phyloP scores from a whole-genome alignment of 1,140 invertebrate genomes.

The Limonius californicus region DNA sequence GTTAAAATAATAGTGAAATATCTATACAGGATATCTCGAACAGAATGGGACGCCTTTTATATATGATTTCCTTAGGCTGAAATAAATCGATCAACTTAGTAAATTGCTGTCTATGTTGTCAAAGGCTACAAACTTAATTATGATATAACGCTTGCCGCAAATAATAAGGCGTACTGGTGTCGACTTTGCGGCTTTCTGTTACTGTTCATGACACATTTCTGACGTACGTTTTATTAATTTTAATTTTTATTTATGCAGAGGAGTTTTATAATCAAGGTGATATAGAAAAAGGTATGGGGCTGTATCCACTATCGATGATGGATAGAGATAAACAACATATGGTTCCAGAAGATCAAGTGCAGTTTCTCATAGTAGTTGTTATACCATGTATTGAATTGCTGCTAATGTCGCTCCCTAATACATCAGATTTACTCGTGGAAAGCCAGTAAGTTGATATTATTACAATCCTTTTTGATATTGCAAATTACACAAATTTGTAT shows the following conservation, averaged over 20 bases:
- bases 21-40: too few relatives aligned
- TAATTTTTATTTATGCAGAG: conserved; percentile 19
- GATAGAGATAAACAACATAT: conserved; percentile 50
- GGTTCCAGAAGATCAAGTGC: conserved; percentile 55
- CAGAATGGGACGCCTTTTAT: too few relatives aligned
- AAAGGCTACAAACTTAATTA: too few relatives aligned
- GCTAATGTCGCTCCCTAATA: conserved; percentile 40
- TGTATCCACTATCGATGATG: conserved; percentile 55
- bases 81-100: too few relatives aligned
- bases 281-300: conserved; percentile 52
- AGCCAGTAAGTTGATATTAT: not conserved
- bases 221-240: not conserved
- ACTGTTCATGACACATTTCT: not conserved
- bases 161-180: too few relatives aligned
- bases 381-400: conserved; percentile 52
- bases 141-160: too few relatives aligned
- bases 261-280: conserved; percentile 51
- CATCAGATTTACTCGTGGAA: conserved; percentile 2
- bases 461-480: not conserved
- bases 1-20: too few relatives aligned
- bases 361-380: conserved; percentile 55
- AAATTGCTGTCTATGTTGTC: too few relatives aligned
- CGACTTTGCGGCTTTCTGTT: too few relatives aligned
- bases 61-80: too few relatives aligned
- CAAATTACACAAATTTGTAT: too few relatives aligned